Evolutionary conservation across 2,888 invertebrate species (phyloP).

Genomic region (Cephus sareptanus): DNA sequence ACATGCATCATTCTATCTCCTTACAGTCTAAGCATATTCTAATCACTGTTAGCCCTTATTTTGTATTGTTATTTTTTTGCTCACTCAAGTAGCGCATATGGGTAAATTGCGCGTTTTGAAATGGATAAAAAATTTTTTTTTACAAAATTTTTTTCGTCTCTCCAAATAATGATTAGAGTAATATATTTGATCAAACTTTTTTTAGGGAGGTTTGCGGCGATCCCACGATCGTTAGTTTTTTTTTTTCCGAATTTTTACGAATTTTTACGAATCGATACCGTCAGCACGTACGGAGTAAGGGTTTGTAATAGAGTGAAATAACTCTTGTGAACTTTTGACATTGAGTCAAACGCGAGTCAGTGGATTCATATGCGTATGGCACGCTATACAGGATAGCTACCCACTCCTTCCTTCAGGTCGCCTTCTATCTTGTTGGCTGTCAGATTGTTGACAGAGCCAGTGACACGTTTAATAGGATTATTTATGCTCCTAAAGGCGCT

Average conservation of each 20-base stretch:
- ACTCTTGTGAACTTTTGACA: constrained; percentile 18
- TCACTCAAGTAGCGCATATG: no score
- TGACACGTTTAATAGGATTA: constrained; percentile 63
- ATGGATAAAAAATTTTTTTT: no score
- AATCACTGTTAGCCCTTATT: background rate
- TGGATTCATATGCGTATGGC: background rate
- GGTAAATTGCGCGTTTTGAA: no score
- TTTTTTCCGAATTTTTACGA: no score
- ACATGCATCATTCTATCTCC: no score
- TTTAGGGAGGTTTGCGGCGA: no score
- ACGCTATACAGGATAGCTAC: background rate
- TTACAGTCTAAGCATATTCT: background rate
- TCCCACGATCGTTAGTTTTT: no score
- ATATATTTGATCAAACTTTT: no score
- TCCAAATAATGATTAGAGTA: no score
- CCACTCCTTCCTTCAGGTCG: constrained; percentile 4
- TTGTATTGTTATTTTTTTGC: no score
- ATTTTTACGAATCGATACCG: background rate
- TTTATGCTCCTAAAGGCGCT: constrained; percentile 57
- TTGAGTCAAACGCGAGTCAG: constrained; percentile 16
- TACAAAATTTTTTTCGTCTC: no score
- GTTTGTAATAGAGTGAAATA: constrained; percentile 8
- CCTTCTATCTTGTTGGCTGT: constrained; percentile 48
- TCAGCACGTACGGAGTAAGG: background rate
- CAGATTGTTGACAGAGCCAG: constrained; percentile 58